Conservation (phyloP, 2,113 vertebrate genomes). For the Elanus axillaris region DNA sequence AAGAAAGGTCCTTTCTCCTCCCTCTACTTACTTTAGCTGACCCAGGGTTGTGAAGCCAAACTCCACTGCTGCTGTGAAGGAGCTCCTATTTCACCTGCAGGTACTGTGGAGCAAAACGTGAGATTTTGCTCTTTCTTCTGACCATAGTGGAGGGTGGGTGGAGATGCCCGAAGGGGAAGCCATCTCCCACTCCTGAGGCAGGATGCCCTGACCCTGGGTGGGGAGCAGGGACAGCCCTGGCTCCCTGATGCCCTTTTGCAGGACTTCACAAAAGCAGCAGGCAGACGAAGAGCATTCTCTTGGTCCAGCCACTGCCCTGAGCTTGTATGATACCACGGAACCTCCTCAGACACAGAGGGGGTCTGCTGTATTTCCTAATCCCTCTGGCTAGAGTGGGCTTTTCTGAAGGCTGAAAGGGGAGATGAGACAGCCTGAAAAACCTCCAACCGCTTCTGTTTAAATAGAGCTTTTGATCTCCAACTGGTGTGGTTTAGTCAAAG, state of each 20-base stretch:
- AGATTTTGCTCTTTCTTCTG: neutral
- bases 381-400: neutral
- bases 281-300: neutral
- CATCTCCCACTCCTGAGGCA: rapidly evolving
- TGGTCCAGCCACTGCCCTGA: neutral
- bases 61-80: neutral
- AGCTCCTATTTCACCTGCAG: neutral
- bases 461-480: neutral
- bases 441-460: neutral
- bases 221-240: neutral
- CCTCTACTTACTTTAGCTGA: neutral
- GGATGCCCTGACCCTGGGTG: neutral
- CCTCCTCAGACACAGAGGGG: rapidly evolving
- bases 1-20: neutral
- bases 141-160: rapidly evolving
- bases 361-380: neutral
- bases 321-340: neutral
- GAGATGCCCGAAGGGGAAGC: neutral
- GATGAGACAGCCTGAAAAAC: neutral
- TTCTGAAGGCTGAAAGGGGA: neutral
- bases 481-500: neutral
- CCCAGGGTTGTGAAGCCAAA: neutral
- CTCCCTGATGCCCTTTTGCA: neutral
- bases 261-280: neutral
- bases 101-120: neutral